These are phyloP conservation scores for Champsocephalus esox DNA, from an alignment of 2,797 vertebrate species.

Conservation along the genomic window DNA sequence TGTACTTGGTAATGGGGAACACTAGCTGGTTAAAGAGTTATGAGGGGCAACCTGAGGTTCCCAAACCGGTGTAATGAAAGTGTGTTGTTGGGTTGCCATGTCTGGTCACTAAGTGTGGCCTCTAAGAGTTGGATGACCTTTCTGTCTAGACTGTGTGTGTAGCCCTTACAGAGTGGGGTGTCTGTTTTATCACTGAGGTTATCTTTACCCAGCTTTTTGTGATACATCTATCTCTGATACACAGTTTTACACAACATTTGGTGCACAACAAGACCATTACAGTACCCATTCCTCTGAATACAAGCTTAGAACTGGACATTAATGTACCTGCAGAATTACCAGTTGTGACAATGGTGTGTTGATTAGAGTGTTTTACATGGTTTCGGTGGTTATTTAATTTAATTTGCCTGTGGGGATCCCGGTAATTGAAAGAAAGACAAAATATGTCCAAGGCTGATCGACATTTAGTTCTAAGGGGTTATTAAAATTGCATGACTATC, in stretches of 20 bases:
- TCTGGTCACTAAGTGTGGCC: constrained; percentile 35
- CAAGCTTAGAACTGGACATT: background rate
- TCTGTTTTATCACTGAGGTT: constrained; percentile 36
- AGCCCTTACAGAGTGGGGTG: constrained; percentile 44
- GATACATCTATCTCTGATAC: background rate
- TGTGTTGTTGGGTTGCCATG: constrained; percentile 33
- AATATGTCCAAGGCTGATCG: constrained; percentile 14
- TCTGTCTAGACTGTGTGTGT: constrained; percentile 55
- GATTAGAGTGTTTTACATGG: background rate
- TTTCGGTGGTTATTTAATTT: background rate
- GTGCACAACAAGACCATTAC: background rate
- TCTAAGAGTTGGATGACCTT: constrained; percentile 58
- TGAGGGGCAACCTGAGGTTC: constrained; percentile 14
- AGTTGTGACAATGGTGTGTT: background rate
- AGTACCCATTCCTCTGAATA: background rate
- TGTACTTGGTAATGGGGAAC: constrained; percentile 2
- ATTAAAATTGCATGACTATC: constrained; percentile 56
- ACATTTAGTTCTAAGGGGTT: constrained; percentile 31
- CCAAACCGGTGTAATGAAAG: constrained; percentile 21
- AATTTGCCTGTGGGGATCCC: background rate
- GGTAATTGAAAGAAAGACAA: constrained; percentile 9
- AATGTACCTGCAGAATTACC: background rate
- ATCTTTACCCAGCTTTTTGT: constrained; percentile 17
- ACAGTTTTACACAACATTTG: background rate
- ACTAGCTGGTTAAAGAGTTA: constrained; percentile 3